Base-by-base conservation (phyloP, 2,797 vertebrate species). In the Pantherophis vulpinus region DNA sequence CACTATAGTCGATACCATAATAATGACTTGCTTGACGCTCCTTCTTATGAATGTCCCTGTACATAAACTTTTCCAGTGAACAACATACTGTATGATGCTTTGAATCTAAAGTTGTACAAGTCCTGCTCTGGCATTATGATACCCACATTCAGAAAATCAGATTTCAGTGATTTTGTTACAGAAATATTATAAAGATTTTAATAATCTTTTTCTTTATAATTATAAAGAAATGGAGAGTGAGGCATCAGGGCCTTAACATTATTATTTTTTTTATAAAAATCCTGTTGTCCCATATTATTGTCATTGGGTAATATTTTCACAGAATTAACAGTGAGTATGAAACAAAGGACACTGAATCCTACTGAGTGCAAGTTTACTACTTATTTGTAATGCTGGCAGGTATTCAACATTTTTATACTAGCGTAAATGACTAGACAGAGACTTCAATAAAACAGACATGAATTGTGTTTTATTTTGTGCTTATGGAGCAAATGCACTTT, bases 401-500 rank as follows among this genome's bases (percentile, higher is more conserved):
- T 42, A 54, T 94, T 79, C 89, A 91, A 54, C 42, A 58, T 32
- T 54, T 88, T 79, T 66, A 79, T 59, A 90, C 55, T 56, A 37
- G 86, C 18, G 32, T 90, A 88, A 94, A 83, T 88, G 56, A 92
- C 47, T 58, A 79, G 14, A 86, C 51, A 92, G 89, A 51, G 14
- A 79, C 59, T 61, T 25, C 32, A 92, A 89, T 86, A 93, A 93
- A 95, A 88, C 23, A 90, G 91, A 61, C 87, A 79, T n/a, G 63
- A 83, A 32, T 93, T 94, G 56, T 93, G 79, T 63, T 92, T 95
- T 94, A 86, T 92, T 88, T 93, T 91, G 92, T 54, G 32, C 63
- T 66, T 25, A 94, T 86, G 74, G 83, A 94, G 58, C 93, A 95
- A 89, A 91, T 94, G 83, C 29, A 92, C 89, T 95, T 94, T 94